Base-by-base conservation (phyloP, 2,113 vertebrate species). In the Pan paniscus region DNA sequence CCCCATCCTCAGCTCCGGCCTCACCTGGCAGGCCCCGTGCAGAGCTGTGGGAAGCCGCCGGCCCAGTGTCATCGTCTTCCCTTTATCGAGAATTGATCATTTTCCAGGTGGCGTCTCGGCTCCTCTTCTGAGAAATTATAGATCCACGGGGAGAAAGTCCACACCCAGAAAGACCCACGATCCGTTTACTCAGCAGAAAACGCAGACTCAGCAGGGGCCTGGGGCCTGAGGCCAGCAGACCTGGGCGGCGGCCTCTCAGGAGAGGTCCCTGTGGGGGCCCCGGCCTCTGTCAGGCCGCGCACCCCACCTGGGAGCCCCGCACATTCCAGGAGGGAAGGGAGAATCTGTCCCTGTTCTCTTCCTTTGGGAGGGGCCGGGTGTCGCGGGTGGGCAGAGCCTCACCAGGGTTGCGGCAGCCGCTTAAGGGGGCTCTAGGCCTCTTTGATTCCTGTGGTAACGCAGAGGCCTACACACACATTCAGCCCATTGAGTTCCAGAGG, bases 111-210 rank as follows among this genome's bases (percentile, higher is more conserved):
- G 98, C 96, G 98, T 98, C 98, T 98, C 98, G 92, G 94, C 48
- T 81, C 96, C 72, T 94, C 73, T 99, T 99, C 98, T 98, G 97
- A 98, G 98, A 99, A 99, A 97, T 98, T 98, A 98, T 98, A 97
- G 98, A 99, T 98, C 97, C 11, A 25, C 94, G 82, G 89, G 97
- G 97, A 96, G 97, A 97, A 92, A 96, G 93, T 82, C 2, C 79
- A 73, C 92, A 95, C 30, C 98, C 97, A 96, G 96, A 97, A 98
- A 97, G 97, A 96, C 40, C 98, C 98, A 94, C 96, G 92, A 97
- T 98, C 82, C 96, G 98, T 98, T 98, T 98, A 98, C 98, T 98
- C 97, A 98, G 97, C 55, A 35, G 93, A 98, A 98, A 98, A 96
- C 97, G 98, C 98, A 67, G 98, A 98, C 96, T 98, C 98, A 98